Conservation (phyloP, 2,113 vertebrate species). For the Daboia siamensis region DNA sequence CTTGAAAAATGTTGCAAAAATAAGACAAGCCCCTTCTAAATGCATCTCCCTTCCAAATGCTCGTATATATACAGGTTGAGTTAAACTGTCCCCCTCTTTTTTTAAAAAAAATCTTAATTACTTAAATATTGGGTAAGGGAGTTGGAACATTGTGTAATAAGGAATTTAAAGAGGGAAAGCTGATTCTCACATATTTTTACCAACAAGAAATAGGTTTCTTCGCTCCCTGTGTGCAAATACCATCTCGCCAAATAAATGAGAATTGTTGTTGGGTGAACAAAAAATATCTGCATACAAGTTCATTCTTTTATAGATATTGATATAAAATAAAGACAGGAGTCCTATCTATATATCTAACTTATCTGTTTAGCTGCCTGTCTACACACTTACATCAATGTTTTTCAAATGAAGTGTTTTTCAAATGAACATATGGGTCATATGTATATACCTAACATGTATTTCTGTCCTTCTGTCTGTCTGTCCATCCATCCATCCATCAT, state of each 20-base stretch:
- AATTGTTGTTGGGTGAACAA: background rate
- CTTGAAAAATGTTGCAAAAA: background rate
- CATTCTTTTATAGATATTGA: background rate
- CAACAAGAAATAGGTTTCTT: accelerated
- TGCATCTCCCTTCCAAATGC: background rate
- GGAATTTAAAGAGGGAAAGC: background rate
- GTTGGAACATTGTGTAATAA: background rate
- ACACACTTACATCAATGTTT: background rate
- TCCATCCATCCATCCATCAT: no score
- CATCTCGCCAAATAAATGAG: accelerated
- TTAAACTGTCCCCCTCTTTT: background rate
- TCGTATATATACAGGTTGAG: no score
- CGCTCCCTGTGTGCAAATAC: accelerated
- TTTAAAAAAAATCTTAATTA: no score
- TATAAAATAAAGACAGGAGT: background rate
- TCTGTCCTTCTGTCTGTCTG: background rate
- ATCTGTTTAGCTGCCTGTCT: background rate
- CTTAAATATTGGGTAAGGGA: background rate
- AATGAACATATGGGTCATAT: background rate
- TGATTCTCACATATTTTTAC: background rate
- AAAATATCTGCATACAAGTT: background rate
- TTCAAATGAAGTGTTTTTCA: no score
- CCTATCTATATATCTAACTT: background rate
- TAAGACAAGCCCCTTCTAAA: background rate
- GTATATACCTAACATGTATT: background rate